Evolutionary conservation across 2,888 invertebrate species (phyloP).

Genomic region (Lamellibrachia columna): DNA sequence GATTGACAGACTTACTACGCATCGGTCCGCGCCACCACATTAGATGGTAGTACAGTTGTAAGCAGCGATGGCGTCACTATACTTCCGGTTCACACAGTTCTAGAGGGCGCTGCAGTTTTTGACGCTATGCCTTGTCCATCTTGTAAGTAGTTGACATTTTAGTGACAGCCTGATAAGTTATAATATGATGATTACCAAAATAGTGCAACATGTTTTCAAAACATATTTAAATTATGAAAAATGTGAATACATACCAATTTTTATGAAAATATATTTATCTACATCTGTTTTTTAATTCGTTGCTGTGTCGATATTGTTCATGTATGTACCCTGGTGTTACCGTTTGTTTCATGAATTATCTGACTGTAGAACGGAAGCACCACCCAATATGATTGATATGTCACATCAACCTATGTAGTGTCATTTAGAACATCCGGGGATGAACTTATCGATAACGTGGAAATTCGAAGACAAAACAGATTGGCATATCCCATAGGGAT

Average conservation of each 20-base stretch:
- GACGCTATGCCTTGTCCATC: not conserved
- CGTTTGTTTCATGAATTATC: too few relatives aligned
- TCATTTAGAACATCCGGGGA: too few relatives aligned
- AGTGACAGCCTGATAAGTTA: not conserved
- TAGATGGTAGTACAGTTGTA: not conserved
- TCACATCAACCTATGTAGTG: too few relatives aligned
- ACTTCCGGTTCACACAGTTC: not conserved
- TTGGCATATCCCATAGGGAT: too few relatives aligned
- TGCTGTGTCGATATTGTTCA: too few relatives aligned
- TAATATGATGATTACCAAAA: not conserved
- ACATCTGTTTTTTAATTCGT: too few relatives aligned
- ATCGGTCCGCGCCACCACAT: not conserved
- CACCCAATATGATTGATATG: too few relatives aligned
- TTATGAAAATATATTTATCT: too few relatives aligned
- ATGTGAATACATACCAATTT: not conserved
- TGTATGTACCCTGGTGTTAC: too few relatives aligned
- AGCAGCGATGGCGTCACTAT: conserved; percentile 4
- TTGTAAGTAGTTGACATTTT: not conserved
- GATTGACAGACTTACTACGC: not conserved
- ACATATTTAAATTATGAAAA: not conserved
- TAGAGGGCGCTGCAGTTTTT: not conserved
- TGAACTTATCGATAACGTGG: too few relatives aligned
- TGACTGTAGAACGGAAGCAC: too few relatives aligned
- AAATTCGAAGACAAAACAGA: too few relatives aligned
- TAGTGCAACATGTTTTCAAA: not conserved